Conservation (phyloP, 2,888 invertebrate genomes). For the Dermolepida albohirtum region DNA sequence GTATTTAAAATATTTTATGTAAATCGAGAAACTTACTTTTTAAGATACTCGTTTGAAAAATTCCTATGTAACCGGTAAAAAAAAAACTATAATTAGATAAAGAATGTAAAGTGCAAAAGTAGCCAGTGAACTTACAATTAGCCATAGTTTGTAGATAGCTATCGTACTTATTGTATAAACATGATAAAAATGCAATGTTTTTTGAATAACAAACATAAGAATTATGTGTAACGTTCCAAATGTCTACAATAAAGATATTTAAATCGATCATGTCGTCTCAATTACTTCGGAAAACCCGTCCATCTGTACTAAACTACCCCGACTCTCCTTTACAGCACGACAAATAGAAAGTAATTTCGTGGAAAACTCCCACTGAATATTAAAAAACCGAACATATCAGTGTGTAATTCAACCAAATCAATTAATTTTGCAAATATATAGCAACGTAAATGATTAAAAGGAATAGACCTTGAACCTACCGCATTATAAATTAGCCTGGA, state of each 20-base stretch:
- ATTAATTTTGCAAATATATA: conserved; percentile 17
- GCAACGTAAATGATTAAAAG: conserved; percentile 35
- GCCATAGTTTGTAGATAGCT: conserved; percentile 57
- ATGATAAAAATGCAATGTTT: conserved; percentile 58
- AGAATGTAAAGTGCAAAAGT: conserved; percentile 47
- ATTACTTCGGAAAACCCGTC: conserved; percentile 23
- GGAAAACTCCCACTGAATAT: conserved; percentile 15
- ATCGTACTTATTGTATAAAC: conserved; percentile 58
- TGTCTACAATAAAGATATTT: conserved; percentile 57
- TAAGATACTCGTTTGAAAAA: conserved; percentile 20
- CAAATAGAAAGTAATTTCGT: conserved; percentile 3
- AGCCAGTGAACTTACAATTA: conserved; percentile 45
- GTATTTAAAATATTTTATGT: conserved; percentile 8
- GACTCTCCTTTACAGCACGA: background rate
- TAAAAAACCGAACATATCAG: background rate
- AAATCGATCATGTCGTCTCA: conserved; percentile 42
- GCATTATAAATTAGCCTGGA: conserved; percentile 59
- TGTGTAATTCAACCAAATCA: conserved; percentile 10
- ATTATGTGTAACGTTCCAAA: conserved; percentile 60
- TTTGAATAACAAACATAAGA: conserved; percentile 58
- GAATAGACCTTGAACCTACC: conserved; percentile 58
- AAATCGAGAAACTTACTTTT: background rate
- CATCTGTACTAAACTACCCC: conserved; percentile 11
- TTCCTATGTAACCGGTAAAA: conserved; percentile 29
- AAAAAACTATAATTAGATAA: conserved; percentile 28